Conservation (phyloP, 2,797 vertebrate genomes). For the Liasis olivaceus region DNA sequence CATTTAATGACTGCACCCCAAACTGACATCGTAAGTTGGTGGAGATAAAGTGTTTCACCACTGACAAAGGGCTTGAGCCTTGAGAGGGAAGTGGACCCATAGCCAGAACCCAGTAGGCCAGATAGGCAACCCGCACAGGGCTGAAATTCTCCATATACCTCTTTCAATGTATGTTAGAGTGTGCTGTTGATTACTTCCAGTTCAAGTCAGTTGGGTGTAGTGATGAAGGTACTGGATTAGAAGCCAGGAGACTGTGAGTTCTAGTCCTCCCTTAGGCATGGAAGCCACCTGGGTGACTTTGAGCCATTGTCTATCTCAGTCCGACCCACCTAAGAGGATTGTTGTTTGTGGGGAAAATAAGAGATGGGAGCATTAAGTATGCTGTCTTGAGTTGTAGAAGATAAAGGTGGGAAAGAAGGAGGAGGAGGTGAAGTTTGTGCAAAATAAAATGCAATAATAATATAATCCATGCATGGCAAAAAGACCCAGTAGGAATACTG, state of each 20-base stretch:
- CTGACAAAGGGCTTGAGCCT: too few relatives aligned
- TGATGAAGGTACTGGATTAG: not conserved
- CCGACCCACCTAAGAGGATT: not conserved
- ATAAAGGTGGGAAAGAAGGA: not conserved
- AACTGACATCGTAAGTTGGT: too few relatives aligned
- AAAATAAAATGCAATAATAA: too few relatives aligned
- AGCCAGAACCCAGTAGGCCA: too few relatives aligned
- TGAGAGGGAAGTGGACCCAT: too few relatives aligned
- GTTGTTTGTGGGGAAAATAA: not conserved
- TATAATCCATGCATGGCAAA: too few relatives aligned
- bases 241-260: not conserved
- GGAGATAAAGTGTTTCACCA: too few relatives aligned
- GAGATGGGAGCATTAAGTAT: not conserved
- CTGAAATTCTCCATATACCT: not conserved
- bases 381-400: not conserved
- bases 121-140: not conserved
- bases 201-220: not conserved
- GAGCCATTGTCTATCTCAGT: not conserved
- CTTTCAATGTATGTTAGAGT: not conserved
- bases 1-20: too few relatives aligned
- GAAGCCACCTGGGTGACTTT: not conserved
- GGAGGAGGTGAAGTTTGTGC: not conserved
- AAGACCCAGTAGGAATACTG: not conserved
- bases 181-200: not conserved
- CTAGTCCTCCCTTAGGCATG: not conserved